Evolutionary conservation across 2,888 invertebrate genomes (phyloP).

Genomic region (Pomacea canaliculata): DNA sequence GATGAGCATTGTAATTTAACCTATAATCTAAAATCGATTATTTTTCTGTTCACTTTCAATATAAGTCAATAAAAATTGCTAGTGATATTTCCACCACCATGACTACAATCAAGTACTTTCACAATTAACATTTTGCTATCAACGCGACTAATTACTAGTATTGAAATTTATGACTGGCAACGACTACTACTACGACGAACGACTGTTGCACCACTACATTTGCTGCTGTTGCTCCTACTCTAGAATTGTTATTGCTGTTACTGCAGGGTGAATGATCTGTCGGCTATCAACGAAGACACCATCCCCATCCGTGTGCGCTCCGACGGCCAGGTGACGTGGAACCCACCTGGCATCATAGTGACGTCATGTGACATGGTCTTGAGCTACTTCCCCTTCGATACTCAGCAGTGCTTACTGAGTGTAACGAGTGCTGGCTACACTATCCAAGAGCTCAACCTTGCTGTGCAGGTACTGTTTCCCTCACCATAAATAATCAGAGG

Average conservation of each 20-base stretch:
- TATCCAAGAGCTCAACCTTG: constrained; percentile 19
- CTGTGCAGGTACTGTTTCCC: background rate
- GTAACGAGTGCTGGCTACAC: constrained; percentile 23
- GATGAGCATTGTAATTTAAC: no score
- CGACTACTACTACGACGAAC: no score
- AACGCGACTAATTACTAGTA: no score
- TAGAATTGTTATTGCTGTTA: background rate
- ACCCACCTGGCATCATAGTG: constrained; percentile 34
- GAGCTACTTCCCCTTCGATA: constrained; percentile 43
- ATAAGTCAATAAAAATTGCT: no score
- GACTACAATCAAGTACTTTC: no score
- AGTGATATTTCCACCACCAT: no score
- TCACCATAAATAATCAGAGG: background rate
- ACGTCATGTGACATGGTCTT: constrained; percentile 36
- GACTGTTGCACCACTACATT: no score
- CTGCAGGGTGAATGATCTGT: constrained; percentile 26
- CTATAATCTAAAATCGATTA: no score
- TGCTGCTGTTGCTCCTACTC: background rate
- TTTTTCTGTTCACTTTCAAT: no score
- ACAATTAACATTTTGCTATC: no score
- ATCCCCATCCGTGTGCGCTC: constrained; percentile 30
- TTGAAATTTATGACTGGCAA: no score
- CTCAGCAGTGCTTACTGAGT: constrained; percentile 22
- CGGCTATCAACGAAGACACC: constrained; percentile 32
- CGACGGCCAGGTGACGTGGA: constrained; percentile 34